phyloP scores from a whole-genome alignment of 2,797 vertebrate genomes.

The Pogoniulus pusillus region DNA sequence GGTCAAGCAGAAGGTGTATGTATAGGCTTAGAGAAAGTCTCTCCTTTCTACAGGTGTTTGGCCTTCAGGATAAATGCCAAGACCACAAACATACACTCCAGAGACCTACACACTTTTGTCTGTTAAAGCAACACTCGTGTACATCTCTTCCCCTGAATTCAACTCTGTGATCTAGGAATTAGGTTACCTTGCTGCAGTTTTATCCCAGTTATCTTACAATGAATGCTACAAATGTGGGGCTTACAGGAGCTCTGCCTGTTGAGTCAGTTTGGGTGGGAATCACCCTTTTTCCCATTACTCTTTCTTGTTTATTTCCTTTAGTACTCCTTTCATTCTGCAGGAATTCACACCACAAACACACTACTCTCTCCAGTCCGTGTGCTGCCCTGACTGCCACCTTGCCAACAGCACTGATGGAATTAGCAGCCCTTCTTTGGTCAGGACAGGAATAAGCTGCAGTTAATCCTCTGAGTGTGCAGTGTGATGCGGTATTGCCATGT shows the following conservation, averaged over 20 bases:
- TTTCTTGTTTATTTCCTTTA: neutral
- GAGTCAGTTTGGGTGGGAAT: neutral
- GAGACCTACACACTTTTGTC: neutral
- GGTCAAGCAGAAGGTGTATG: neutral
- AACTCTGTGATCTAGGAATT: neutral
- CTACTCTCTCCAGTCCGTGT: neutral
- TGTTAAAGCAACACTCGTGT: neutral
- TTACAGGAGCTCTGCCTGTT: neutral
- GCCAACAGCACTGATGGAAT: neutral
- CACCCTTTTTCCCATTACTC: neutral
- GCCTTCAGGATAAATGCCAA: neutral
- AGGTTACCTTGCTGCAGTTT: neutral
- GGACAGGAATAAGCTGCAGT: neutral
- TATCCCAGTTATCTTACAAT: neutral
- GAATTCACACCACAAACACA: neutral
- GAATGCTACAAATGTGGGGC: neutral
- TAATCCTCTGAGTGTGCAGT: neutral
- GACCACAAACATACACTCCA: neutral
- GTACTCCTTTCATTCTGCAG: neutral
- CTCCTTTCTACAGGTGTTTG: neutral
- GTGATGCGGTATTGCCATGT: neutral
- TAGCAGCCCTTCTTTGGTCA: neutral
- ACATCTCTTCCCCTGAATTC: neutral
- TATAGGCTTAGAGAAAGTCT: neutral
- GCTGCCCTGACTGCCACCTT: neutral